Percentiles rank a stretch among this genome's conserved stretches.
Evolutionary conservation across 2,797 vertebrate genomes (phyloP).

Genomic region (Galagoides demidoff): DNA sequence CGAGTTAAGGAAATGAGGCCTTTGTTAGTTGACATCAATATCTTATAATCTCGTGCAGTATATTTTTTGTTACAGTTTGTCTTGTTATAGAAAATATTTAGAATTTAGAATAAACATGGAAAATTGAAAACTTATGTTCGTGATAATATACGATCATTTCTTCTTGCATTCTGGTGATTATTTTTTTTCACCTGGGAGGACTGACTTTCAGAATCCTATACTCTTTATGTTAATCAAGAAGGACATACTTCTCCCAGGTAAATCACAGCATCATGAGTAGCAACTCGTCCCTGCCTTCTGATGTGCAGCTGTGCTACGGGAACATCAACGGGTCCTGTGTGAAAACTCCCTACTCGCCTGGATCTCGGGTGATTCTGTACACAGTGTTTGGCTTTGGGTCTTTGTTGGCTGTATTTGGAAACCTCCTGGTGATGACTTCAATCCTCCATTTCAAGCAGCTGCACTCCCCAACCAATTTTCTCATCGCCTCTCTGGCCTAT

Average conservation of each 20-base stretch:
- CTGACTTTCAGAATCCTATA: background rate
- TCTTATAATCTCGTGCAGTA: background rate
- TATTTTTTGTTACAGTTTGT: background rate
- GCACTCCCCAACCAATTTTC: conserved; percentile 77
- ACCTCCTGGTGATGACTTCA: conserved; percentile 74
- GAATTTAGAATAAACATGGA: background rate
- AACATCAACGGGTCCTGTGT: conserved; percentile 64
- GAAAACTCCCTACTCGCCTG: background rate
- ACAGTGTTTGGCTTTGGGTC: conserved; percentile 31
- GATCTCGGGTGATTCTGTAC: conserved; percentile 4
- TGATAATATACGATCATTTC: background rate
- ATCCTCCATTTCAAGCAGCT: conserved; percentile 79
- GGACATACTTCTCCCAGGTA: accelerated
- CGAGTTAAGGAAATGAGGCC: background rate
- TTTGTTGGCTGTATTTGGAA: conserved; percentile 68
- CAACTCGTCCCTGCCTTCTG: accelerated
- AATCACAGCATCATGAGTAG: background rate
- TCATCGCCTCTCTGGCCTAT: conserved; percentile 76
- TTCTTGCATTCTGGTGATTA: background rate
- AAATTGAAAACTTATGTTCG: background rate
- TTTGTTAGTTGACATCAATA: background rate
- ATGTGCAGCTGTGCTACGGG: conserved; percentile 48
- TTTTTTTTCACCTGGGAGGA: background rate
- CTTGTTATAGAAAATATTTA: background rate
- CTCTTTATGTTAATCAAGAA: background rate